Conservation (phyloP, 2,888 invertebrate species). For the Nomada lathburiana region DNA sequence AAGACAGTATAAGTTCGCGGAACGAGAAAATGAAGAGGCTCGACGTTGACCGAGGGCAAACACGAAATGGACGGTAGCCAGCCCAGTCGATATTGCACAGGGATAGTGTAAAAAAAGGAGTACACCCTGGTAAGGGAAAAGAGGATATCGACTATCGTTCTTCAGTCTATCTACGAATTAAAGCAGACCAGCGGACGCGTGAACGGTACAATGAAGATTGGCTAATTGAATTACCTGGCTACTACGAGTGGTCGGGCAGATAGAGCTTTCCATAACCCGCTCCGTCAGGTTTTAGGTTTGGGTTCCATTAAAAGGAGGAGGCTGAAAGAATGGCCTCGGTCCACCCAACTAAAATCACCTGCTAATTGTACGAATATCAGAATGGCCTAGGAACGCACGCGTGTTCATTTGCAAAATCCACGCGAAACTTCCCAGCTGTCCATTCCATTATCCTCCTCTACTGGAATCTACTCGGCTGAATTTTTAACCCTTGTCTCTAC, state of each 20-base stretch:
- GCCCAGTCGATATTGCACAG: constrained; percentile 14
- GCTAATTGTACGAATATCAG: constrained; percentile 54
- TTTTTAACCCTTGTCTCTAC: too few relatives aligned
- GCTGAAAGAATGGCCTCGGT: constrained; percentile 26
- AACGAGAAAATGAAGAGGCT: constrained; percentile 53
- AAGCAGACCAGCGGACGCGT: constrained; percentile 29
- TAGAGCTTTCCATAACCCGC: constrained; percentile 13
- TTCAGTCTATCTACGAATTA: constrained; percentile 33
- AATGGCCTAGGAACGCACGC: background rate
- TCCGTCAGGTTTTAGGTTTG: constrained; percentile 25
- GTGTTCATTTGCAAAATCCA: constrained; percentile 20
- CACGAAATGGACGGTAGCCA: constrained; percentile 36
- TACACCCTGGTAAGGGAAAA: background rate
- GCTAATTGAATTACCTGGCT: constrained; percentile 54
- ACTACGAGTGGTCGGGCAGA: constrained; percentile 24
- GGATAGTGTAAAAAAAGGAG: constrained; percentile 14
- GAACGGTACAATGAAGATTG: constrained; percentile 55
- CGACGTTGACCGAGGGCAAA: constrained; percentile 54
- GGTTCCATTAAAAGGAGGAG: constrained; percentile 46
- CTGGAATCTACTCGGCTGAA: background rate
- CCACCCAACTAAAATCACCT: constrained; percentile 47
- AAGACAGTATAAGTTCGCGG: constrained; percentile 26
- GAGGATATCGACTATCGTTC: constrained; percentile 27
- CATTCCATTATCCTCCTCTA: constrained; percentile 6
- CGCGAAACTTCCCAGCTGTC: background rate